These are phyloP conservation scores for Rousettus madagascariensis DNA, from an alignment of 2,797 vertebrate species.

Conservation along the genomic window DNA sequence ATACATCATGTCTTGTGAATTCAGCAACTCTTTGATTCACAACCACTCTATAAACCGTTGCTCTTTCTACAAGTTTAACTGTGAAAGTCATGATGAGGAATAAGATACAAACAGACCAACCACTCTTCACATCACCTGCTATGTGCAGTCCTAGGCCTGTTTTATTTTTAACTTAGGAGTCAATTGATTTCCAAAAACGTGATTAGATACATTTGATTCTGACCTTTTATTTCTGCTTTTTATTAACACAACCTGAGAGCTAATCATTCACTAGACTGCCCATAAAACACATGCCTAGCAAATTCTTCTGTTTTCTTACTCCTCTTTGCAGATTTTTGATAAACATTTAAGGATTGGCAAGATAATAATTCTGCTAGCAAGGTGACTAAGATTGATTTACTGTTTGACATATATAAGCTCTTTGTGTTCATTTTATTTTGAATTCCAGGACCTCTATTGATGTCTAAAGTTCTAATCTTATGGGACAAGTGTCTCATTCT, in stretches of 20 bases:
- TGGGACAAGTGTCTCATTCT: neutral
- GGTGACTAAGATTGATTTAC: neutral
- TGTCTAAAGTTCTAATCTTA: neutral
- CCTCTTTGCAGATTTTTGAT: constrained; percentile 24
- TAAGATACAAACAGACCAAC: neutral
- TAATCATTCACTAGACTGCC: constrained; percentile 49
- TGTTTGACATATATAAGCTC: neutral
- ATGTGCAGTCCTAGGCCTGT: neutral
- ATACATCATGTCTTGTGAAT: neutral
- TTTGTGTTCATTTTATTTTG: neutral
- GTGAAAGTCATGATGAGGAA: neutral
- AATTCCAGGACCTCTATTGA: neutral
- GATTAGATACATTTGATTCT: neutral
- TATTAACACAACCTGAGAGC: neutral
- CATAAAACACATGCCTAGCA: neutral
- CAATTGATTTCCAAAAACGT: neutral
- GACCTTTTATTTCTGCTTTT: neutral
- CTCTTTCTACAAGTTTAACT: neutral
- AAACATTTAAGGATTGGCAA: neutral
- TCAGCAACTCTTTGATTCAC: neutral
- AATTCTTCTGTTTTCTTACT: constrained; percentile 23
- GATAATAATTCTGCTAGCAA: neutral
- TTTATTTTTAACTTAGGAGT: neutral
- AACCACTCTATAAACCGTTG: neutral
- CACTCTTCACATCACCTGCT: neutral